These are phyloP conservation scores for Chelonus insularis DNA, from an alignment of 1,140 invertebrate genomes.

Conservation along the genomic window DNA sequence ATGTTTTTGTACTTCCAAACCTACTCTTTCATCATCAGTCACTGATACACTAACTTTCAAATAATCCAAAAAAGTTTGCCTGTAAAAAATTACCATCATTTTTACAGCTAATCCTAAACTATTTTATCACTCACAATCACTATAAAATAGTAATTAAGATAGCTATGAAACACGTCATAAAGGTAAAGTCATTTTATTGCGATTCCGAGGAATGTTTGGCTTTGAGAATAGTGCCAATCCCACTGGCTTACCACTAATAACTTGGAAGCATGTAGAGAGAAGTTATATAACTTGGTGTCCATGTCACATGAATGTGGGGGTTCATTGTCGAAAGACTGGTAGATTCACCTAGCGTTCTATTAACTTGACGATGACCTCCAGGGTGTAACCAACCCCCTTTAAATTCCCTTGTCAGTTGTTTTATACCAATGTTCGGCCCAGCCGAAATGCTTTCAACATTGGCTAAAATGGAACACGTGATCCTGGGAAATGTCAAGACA, in stretches of 20 bases:
- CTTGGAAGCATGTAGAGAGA: neutral
- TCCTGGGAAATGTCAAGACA: no score
- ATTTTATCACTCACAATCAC: no score
- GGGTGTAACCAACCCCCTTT: neutral
- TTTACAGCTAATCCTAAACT: no score
- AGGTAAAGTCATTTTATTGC: conserved; percentile 1
- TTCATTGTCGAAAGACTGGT: conserved; percentile 3
- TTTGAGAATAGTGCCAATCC: no score
- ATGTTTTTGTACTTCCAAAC: neutral
- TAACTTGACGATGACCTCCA: neutral
- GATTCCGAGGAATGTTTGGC: no score
- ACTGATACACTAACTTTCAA: neutral
- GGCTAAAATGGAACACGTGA: no score
- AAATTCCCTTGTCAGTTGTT: neutral
- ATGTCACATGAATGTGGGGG: neutral
- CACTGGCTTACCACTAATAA: neutral
- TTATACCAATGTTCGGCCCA: neutral
- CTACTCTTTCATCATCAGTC: neutral
- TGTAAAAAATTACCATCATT: neutral
- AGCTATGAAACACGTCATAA: neutral
- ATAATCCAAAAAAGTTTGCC: neutral
- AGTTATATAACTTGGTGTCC: neutral
- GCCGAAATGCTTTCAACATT: neutral
- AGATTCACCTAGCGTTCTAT: neutral
- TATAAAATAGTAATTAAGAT: no score